phyloP scores from a whole-genome alignment of 92 coral and sea anemone species.

The Paramuricea clavata region DNA sequence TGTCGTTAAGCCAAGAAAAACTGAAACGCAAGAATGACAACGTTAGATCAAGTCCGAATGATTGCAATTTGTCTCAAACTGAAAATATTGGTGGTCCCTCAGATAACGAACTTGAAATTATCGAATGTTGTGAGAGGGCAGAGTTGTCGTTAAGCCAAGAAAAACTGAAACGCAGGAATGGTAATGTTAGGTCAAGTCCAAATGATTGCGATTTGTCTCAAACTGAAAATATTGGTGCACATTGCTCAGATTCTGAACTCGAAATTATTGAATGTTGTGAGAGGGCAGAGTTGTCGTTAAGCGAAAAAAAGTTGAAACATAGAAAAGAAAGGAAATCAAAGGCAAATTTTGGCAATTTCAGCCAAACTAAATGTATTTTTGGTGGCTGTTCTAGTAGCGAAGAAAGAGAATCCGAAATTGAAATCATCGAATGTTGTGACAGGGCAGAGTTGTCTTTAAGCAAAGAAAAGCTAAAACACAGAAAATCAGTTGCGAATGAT shows the following conservation, averaged over 20 bases:
- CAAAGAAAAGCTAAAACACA: not conserved
- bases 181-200: not conserved
- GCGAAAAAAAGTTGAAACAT: not conserved
- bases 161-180: not conserved
- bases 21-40: not conserved
- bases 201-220: not conserved
- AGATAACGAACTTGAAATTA: not conserved
- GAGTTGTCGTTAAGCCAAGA: not conserved
- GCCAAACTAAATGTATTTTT: not conserved
- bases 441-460: not conserved
- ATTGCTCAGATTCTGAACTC: not conserved
- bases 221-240: not conserved
- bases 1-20: not conserved
- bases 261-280: not conserved
- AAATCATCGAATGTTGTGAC: not conserved
- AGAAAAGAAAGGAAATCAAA: too few relatives aligned
- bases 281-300: not conserved
- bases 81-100: not conserved
- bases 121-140: not conserved
- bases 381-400: not conserved
- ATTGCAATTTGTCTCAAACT: not conserved
- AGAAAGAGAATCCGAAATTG: slow-evolving; percentile 10
- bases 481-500: not conserved
- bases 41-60: not conserved
- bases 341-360: not conserved